A percentile compares a stretch with the other conserved stretches of the same genome.
Evolutionary conservation across 1,140 invertebrate genomes (phyloP).

Genomic region (Conus betulinus): DNA sequence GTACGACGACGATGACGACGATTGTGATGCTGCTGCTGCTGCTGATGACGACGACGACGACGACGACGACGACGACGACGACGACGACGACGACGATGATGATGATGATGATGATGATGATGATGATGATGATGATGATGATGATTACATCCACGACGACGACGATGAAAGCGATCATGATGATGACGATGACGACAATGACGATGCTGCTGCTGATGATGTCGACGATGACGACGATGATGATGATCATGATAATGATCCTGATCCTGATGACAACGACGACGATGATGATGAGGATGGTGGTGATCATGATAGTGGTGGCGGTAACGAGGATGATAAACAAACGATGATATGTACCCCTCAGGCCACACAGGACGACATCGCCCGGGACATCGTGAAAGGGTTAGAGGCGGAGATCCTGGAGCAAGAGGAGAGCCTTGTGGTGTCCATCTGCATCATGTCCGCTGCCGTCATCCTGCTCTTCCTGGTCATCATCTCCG

Average conservation of each 20-base stretch:
- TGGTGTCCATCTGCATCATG: conserved; percentile 43
- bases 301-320: conserved; percentile 21
- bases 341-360: not conserved
- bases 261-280: not conserved
- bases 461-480: conserved; percentile 45
- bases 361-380: conserved; percentile 35
- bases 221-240: conserved; percentile 24
- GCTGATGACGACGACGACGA: not conserved
- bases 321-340: not conserved
- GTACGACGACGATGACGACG: not conserved
- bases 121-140: conserved; percentile 24
- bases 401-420: conserved; percentile 43
- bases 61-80: not conserved
- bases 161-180: not conserved
- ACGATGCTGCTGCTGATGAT: not conserved
- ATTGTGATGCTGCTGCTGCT: not conserved
- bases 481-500: conserved; percentile 47
- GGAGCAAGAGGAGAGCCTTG: conserved; percentile 23
- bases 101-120: conserved; percentile 24
- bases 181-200: not conserved
- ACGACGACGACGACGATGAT: not conserved
- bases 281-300: conserved; percentile 29
- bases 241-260: conserved; percentile 12
- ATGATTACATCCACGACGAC: not conserved
- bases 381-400: conserved; percentile 39